Evolutionary conservation across 2,888 invertebrate species (phyloP), one percentile per base, ranked within the genome.

Genomic region (Melangyna quadrimaculata): DNA sequence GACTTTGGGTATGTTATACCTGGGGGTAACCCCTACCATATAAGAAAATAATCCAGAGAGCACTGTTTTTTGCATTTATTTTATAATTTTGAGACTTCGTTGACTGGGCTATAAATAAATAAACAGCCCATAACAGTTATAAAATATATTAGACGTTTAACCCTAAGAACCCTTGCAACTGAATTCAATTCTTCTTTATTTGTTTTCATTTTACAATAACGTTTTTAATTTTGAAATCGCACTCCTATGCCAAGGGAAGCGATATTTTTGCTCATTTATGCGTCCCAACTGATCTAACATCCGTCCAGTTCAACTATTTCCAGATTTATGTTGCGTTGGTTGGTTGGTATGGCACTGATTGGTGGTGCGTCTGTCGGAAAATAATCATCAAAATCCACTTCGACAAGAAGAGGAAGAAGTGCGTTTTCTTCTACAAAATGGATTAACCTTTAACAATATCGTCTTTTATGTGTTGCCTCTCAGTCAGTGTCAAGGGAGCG

Each of bases 401-500:
- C 37, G 27, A 17, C 17, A 29, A 55, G 22, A 59, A 55, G 40
- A 29, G 32, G 22, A 59, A 55, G 40, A 24, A 72, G 70, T 81
- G 86, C 29, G 72, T 27, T 10, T 65, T 72, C 77, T 45, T 86
- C 73, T 19, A 70, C 61, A 69, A 86, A 57, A 63, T 69, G 65
- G 86, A 86, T 86, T 86, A 86, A 86, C 86, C 75, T 78, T 81
- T 73, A 70, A 70, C 53, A 67, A n/a, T 61, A 73, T 71, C 72
- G 17, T 24, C 35, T 61, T 10, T 75, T 61, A 55, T 32, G 40
- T 57, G 40, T 57, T 63, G 61, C 45, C 43, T 59, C 57, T 73
- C 40, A 59, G 22, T 86, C 86, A 78, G 69, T 77, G 73, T 57
- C 86, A 86, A 80, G 83, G 83, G 70, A 79, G 40, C 45, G 40